Base-by-base conservation (phyloP, 1,140 invertebrate genomes). In the Neuroterus valhalla region DNA sequence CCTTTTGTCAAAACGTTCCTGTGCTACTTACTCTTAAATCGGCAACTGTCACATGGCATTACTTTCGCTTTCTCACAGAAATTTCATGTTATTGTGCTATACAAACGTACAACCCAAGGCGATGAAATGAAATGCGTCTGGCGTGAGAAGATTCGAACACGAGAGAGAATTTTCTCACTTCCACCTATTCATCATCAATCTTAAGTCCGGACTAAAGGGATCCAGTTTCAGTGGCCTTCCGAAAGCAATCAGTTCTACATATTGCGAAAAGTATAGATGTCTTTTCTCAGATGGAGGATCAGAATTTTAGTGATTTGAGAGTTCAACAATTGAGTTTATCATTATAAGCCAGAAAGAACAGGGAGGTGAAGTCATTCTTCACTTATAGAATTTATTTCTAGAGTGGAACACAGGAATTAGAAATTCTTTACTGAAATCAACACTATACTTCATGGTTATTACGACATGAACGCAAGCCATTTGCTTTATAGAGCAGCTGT, bases 101-200 rank as follows among this genome's bases (percentile, higher is more conserved):
- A 26, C 52, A 21, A 38, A 62, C 11, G 23, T 19, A 50, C 48
- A 17, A 50, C 11, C 19, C 55, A 62, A 38, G 26, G 52, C 52
- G 3, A 26, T 26, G 55, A 31, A 62, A 31, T 62, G 31, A 62
- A 62, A 38, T 62, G 55, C 15, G 55, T 62, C 55, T 62, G 23
- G 26, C 55, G 55, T 62, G 55, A 31, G 55, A 62, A 62, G 55
- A 62, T 62, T 31, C 55, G 55, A 38, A 5, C 17, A 48, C 46
- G 17, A 19, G 17, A 48, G 46, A 62, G 26, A 23, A 23, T 62
- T 62, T 38, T 62, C 55, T 62, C 55, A 62, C 55, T 62, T 62
- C 26, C 26, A 38, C 23, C 55, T 31, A 62, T 62, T 62, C 52
- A 62, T 62, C 14, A 62, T 62, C 55, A 62, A 62, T 62, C 55